Percentiles rank a stretch among this genome's conserved stretches.
These are phyloP conservation scores for Poecile montanus DNA, from an alignment of 2,797 vertebrate genomes.

Conservation along the genomic window DNA sequence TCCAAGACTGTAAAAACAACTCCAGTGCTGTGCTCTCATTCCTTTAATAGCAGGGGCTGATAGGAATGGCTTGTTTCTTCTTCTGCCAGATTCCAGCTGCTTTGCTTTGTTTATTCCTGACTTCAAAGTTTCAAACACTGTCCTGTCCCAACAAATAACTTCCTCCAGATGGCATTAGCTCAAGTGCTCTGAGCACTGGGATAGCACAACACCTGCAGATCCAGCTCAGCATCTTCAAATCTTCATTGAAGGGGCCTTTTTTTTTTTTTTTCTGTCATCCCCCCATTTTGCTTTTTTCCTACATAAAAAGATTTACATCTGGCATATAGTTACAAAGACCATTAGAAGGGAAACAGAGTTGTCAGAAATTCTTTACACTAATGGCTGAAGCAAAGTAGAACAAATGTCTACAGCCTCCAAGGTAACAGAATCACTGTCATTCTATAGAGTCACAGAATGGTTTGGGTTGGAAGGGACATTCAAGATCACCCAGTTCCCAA, in stretches of 20 bases:
- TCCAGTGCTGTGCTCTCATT: conserved; percentile 26
- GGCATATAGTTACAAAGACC: background rate
- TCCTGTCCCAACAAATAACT: conserved; percentile 74
- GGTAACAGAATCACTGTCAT: background rate
- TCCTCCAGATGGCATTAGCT: conserved; percentile 73
- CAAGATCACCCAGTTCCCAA: accelerated
- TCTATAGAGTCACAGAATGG: background rate
- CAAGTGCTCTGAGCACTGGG: conserved; percentile 41
- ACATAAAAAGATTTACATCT: background rate
- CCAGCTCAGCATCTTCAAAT: conserved; percentile 62
- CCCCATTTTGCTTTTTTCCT: background rate
- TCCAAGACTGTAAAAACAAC: conserved; percentile 64
- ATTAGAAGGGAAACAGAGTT: background rate
- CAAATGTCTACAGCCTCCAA: background rate
- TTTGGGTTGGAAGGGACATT: background rate
- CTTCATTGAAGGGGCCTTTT: conserved; percentile 15
- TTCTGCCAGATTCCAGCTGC: conserved; percentile 77
- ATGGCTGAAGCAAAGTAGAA: background rate
- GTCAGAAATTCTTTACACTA: background rate
- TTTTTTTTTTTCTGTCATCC: background rate
- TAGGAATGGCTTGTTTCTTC: conserved; percentile 73
- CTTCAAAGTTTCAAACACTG: conserved; percentile 77
- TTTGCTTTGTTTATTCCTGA: conserved; percentile 76
- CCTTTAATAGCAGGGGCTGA: conserved; percentile 61
- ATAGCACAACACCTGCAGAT: conserved; percentile 71